phyloP scores from a whole-genome alignment of 2,797 vertebrate genomes.

The Falco peregrinus region DNA sequence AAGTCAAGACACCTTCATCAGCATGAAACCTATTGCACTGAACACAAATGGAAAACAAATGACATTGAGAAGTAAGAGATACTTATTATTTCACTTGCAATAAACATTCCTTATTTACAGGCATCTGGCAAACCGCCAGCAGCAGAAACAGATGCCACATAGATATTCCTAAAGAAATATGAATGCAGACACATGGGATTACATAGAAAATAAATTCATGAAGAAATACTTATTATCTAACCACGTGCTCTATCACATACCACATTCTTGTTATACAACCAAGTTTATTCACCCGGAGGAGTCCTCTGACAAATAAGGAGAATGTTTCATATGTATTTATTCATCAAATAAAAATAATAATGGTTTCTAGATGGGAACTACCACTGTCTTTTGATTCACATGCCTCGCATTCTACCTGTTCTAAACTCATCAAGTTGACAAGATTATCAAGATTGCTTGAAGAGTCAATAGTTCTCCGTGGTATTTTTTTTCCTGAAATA shows the following conservation, averaged over 20 bases:
- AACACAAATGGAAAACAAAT: neutral
- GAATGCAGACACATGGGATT: neutral
- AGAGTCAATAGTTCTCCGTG: neutral
- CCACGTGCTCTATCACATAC: neutral
- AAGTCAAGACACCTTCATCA: neutral
- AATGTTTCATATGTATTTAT: constrained; percentile 8
- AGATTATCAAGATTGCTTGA: constrained; percentile 22
- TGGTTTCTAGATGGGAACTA: constrained; percentile 43
- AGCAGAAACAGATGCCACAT: neutral
- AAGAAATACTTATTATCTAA: constrained; percentile 25
- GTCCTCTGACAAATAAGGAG: neutral
- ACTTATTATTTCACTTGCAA: neutral
- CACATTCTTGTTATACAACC: constrained; percentile 32
- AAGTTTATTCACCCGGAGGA: neutral
- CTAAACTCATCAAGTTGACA: neutral
- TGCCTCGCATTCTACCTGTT: neutral
- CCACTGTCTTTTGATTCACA: constrained; percentile 45
- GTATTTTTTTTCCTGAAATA: neutral
- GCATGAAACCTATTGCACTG: neutral
- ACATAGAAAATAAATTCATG: neutral
- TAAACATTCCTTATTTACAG: neutral
- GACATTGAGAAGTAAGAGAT: neutral
- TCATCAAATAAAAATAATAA: constrained; percentile 35
- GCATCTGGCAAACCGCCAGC: neutral
- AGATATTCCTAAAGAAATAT: constrained; percentile 9